Evolutionary conservation across 2,113 vertebrate species (phyloP).

Genomic region (Thinocorus orbignyianus): DNA sequence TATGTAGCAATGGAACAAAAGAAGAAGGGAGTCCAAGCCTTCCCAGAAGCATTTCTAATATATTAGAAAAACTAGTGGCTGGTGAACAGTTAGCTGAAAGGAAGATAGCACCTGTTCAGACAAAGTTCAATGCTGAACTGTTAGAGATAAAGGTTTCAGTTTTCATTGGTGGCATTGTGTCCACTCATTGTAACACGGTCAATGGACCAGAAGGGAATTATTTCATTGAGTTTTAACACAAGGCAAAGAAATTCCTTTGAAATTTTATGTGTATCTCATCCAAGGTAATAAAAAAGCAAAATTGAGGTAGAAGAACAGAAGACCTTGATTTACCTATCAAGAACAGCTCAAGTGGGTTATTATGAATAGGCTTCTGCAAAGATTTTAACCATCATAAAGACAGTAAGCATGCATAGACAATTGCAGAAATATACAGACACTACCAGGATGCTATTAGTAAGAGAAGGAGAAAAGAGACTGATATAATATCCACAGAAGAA

Average conservation of each 20-base stretch:
- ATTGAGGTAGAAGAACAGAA: neutral
- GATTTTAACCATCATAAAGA: conserved; percentile 11
- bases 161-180: neutral
- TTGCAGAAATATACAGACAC: neutral
- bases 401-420: neutral
- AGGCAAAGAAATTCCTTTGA: conserved; percentile 16
- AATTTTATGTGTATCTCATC: neutral
- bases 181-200: neutral
- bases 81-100: neutral
- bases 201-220: conserved; percentile 52
- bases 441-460: neutral
- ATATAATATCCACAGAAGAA: neutral
- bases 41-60: neutral
- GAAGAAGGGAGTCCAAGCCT: neutral
- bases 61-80: conserved; percentile 13
- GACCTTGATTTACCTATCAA: conserved; percentile 38
- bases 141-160: neutral
- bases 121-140: neutral
- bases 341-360: conserved; percentile 7
- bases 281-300: conserved; percentile 38
- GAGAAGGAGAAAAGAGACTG: neutral
- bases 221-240: conserved; percentile 29
- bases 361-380: conserved; percentile 20
- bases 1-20: neutral
- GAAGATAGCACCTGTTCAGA: neutral